phyloP scores from a whole-genome alignment of 2,797 vertebrate species.

The Tapera naevia region DNA sequence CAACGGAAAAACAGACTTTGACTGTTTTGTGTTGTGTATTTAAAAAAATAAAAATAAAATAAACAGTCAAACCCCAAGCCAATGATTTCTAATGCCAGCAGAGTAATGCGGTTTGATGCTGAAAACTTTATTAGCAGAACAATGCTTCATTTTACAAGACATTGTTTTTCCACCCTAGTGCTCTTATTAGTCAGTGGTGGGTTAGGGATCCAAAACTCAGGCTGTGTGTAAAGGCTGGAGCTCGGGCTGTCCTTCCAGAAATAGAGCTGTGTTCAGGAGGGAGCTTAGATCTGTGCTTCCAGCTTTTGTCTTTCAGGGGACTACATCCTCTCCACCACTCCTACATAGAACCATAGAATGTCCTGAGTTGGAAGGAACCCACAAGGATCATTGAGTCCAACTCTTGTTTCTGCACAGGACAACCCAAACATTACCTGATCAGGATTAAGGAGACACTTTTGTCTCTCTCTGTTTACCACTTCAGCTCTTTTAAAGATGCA shows the following conservation, averaged over 20 bases:
- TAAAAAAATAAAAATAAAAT: slow-evolving; percentile 40
- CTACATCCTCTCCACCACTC: neutral
- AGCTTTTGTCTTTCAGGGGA: neutral
- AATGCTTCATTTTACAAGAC: slow-evolving; percentile 66
- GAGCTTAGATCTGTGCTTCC: neutral
- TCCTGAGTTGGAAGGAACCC: no score
- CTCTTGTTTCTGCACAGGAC: no score
- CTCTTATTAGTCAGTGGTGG: slow-evolving; percentile 40
- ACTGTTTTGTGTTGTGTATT: slow-evolving; percentile 42
- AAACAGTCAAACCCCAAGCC: slow-evolving; percentile 66
- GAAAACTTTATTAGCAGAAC: slow-evolving; percentile 68
- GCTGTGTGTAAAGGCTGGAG: neutral
- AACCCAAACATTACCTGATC: no score
- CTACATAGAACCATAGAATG: no score
- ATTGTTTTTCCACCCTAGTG: slow-evolving; percentile 52
- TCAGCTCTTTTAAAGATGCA: neutral
- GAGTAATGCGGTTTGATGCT: slow-evolving; percentile 49
- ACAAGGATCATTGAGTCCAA: no score
- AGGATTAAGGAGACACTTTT: neutral
- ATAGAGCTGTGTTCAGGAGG: neutral
- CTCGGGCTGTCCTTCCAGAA: neutral
- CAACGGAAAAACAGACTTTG: slow-evolving; percentile 43
- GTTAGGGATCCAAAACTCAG: slow-evolving; percentile 26
- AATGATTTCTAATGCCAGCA: slow-evolving; percentile 25
- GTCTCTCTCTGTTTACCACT: neutral